Base-by-base conservation (phyloP, 2,113 vertebrate species). In the Apeltes quadracus region DNA sequence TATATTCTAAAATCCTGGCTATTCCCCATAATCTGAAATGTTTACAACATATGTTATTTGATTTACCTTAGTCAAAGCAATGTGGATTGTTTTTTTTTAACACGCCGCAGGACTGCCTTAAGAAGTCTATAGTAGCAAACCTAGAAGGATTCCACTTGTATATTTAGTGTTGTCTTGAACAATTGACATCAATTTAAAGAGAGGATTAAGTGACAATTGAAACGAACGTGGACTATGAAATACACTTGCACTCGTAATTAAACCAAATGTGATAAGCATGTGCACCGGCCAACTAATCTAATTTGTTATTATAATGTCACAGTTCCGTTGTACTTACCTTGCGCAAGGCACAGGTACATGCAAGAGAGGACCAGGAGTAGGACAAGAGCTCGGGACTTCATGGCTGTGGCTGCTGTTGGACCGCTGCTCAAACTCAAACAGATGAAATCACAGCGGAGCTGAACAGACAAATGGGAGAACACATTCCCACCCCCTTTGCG, bases 281-380 rank as follows among this genome's bases (percentile, higher is more conserved):
- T 36, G 20, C 39, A 14, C 46, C 3, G n/a, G 5, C 36, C 38
- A 4, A 58, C 3, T 2, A 22, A 25, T 16, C n/a, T 29, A 32
- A 15, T 32, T 34, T 41, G 5, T 15, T 44, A 4, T 50, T 10
- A 32, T 1, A 25, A 20, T 23, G 7, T 39, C 0, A 8, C 14
- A 18, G 18, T 14, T 27, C 13, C 61, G 4, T 36, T 48, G 2
- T 7, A 25, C 86, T 12, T 73, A 93, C 94, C 93, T 90, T 94
- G 94, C 36, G 92, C 93, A 22, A 92, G 14, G 69, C 87, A 91
- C 83, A 90, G 51, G 65, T 67, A 90, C 85, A 91, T 84, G 90
- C 90, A 93, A 53, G 87, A 51, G 59, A 94, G 48, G 61, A 94
- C 23, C 80, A 94, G 79, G 5, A 94, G 23, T 6, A 90, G 74